Evolutionary conservation across 2,888 invertebrate genomes (phyloP).

Genomic region (Clusia tigrina): DNA sequence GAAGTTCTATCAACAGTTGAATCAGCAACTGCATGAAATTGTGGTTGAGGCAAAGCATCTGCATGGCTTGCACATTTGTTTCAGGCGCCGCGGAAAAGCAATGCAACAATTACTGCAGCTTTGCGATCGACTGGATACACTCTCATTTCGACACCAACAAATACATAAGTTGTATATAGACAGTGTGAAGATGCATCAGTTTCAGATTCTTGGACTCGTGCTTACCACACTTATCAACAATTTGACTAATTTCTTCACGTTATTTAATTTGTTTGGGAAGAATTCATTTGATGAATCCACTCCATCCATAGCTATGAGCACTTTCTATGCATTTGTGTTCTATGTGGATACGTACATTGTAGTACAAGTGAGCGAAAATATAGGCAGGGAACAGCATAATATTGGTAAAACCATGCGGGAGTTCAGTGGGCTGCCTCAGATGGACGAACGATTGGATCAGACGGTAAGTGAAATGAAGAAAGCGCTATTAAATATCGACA

Average conservation of each 20-base stretch:
- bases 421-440: conserved; percentile 36
- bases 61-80: not conserved
- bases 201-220: conserved; percentile 51
- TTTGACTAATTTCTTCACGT: conserved; percentile 49
- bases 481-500: no score
- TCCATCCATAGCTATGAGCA: conserved; percentile 41
- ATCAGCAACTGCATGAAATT: conserved; percentile 37
- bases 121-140: conserved; percentile 39
- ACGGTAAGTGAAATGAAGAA: no score
- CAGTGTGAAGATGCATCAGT: conserved; percentile 49
- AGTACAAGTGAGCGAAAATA: conserved; percentile 48
- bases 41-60: conserved; percentile 28
- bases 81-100: conserved; percentile 26
- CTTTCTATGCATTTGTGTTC: conserved; percentile 46
- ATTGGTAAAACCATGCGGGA: conserved; percentile 40
- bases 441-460: conserved; percentile 39
- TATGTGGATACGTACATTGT: conserved; percentile 52
- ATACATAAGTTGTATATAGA: conserved; percentile 41
- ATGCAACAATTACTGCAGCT: conserved; percentile 35
- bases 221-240: conserved; percentile 52
- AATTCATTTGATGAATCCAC: conserved; percentile 35
- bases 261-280: conserved; percentile 49
- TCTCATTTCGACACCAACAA: conserved; percentile 33
- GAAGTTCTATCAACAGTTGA: conserved; percentile 46
- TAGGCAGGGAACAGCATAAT: conserved; percentile 39